Conservation (phyloP, 2,113 vertebrate genomes). For the Pongo pygmaeus region DNA sequence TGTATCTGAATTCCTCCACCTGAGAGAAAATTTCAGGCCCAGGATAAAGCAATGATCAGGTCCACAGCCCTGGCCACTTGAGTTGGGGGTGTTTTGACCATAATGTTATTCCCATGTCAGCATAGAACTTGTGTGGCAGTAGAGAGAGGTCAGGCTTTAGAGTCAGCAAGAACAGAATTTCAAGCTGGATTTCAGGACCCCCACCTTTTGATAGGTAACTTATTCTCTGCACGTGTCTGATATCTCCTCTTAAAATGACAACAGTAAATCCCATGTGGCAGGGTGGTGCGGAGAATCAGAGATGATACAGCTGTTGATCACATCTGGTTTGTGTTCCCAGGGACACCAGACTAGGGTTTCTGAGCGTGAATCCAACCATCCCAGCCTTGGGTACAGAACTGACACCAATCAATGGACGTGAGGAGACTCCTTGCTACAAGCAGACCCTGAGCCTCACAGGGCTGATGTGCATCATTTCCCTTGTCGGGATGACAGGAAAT, state of each 20-base stretch:
- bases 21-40: neutral
- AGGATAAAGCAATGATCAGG: neutral
- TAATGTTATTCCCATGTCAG: neutral
- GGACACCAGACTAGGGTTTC: neutral
- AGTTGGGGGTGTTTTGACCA: no score
- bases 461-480: neutral
- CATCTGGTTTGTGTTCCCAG: neutral
- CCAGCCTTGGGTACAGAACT: no score
- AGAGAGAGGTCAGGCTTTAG: neutral
- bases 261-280: neutral
- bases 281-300: neutral
- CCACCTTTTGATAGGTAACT: neutral
- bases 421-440: fast-evolving
- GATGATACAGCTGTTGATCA: neutral
- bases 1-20: neutral
- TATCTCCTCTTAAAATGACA: neutral
- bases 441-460: fast-evolving
- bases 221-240: neutral
- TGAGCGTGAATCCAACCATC: neutral
- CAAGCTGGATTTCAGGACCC: neutral
- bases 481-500: neutral
- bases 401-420: neutral
- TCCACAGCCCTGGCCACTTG: neutral
- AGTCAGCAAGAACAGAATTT: neutral
- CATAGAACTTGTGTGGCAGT: neutral